Conservation (phyloP, 2,888 invertebrate genomes). For the Peribatodes rhomboidaria region DNA sequence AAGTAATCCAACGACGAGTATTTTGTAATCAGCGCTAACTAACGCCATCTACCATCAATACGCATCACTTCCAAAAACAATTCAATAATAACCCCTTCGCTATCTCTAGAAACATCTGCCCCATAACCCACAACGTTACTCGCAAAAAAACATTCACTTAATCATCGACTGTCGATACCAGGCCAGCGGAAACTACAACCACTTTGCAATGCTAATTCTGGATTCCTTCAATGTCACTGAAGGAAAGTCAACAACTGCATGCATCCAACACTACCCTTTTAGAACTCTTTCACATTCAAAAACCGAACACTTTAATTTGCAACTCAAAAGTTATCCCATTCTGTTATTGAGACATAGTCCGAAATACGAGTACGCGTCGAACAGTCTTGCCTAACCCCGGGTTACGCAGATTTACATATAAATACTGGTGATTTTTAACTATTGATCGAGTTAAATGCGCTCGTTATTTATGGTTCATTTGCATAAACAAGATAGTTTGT, state of each 20-base stretch:
- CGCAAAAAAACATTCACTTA: slow-evolving; percentile 65
- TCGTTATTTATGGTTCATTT: slow-evolving; percentile 60
- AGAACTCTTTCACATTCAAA: slow-evolving; percentile 15
- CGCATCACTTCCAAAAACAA: not conserved
- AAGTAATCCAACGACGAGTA: not conserved
- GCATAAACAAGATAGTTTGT: slow-evolving; percentile 57
- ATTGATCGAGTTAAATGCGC: slow-evolving; percentile 72
- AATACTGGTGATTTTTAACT: slow-evolving; percentile 81
- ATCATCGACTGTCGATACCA: slow-evolving; percentile 75
- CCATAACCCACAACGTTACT: slow-evolving; percentile 63
- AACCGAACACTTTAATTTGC: slow-evolving; percentile 13
- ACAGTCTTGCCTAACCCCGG: slow-evolving; percentile 57
- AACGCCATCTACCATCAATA: slow-evolving; percentile 33
- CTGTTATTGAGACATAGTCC: slow-evolving; percentile 13
- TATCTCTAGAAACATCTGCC: slow-evolving; percentile 63
- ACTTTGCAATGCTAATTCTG: slow-evolving; percentile 80
- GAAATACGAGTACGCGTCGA: not conserved
- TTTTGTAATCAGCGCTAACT: slow-evolving; percentile 3
- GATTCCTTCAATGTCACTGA: slow-evolving; percentile 76
- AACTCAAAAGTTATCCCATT: slow-evolving; percentile 32
- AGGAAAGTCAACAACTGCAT: slow-evolving; percentile 40
- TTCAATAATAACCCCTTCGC: slow-evolving; percentile 3
- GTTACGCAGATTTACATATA: slow-evolving; percentile 78
- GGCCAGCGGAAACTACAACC: slow-evolving; percentile 42
- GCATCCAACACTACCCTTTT: slow-evolving; percentile 5